These are phyloP conservation scores for Pelodytes ibericus DNA, from an alignment of 2,797 vertebrate species.

Conservation along the genomic window DNA sequence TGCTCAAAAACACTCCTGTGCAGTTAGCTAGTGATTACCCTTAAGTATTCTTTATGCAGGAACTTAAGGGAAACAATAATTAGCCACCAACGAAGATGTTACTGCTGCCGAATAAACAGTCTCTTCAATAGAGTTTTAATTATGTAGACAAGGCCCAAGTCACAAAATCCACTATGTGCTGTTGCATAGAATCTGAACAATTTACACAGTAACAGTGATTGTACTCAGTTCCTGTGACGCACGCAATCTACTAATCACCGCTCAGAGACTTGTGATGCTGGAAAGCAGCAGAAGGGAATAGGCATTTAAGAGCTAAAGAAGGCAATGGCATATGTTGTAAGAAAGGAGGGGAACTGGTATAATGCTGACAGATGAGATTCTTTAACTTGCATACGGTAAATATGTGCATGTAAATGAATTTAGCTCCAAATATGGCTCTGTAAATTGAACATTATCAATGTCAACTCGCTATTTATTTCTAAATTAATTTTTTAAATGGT, in stretches of 20 bases:
- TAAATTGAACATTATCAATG: too few relatives aligned
- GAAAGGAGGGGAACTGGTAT: slow-evolving; percentile 59
- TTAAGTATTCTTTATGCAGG: slow-evolving; percentile 71
- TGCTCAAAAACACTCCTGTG: slow-evolving; percentile 68
- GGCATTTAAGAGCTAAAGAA: slow-evolving; percentile 66
- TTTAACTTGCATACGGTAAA: slow-evolving; percentile 49
- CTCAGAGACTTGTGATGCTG: slow-evolving; percentile 63
- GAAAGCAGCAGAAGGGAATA: slow-evolving; percentile 64
- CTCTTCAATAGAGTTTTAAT: slow-evolving; percentile 67
- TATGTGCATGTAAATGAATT: neutral
- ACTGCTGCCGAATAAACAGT: slow-evolving; percentile 67
- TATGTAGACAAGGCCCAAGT: slow-evolving; percentile 65
- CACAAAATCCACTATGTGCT: slow-evolving; percentile 66
- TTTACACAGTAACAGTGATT: slow-evolving; percentile 75
- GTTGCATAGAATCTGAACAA: slow-evolving; percentile 67
- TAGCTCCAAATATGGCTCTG: too few relatives aligned
- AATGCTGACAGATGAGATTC: slow-evolving; percentile 68
- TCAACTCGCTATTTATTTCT: too few relatives aligned
- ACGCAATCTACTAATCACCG: slow-evolving; percentile 74
- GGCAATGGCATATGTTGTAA: slow-evolving; percentile 64
- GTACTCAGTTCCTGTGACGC: slow-evolving; percentile 67
- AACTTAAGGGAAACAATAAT: slow-evolving; percentile 72
- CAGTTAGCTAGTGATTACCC: slow-evolving; percentile 75
- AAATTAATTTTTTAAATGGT: too few relatives aligned
- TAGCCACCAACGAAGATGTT: slow-evolving; percentile 68